A percentile compares a stretch with the other conserved stretches of the same genome.
These are phyloP conservation scores for Oophaga sylvatica DNA, from an alignment of 2,797 vertebrate genomes.

Conservation along the genomic window DNA sequence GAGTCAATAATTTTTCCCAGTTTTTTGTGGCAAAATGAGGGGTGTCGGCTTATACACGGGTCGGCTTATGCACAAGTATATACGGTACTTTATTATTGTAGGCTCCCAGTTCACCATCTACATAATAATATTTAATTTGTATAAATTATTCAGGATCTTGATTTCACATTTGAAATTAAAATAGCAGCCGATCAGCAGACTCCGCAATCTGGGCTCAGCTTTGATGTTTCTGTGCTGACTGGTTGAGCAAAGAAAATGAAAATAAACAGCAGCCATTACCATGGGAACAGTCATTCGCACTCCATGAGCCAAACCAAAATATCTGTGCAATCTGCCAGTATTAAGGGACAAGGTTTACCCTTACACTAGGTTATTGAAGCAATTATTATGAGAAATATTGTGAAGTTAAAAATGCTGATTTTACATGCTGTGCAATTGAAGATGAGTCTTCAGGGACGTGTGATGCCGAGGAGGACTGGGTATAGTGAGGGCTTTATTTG, in stretches of 20 bases:
- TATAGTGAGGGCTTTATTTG: neutral
- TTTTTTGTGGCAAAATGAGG: too few relatives aligned
- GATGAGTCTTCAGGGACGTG: neutral
- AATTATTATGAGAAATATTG: neutral
- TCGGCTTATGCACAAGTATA: too few relatives aligned
- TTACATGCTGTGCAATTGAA: neutral
- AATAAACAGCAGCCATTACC: constrained; percentile 38
- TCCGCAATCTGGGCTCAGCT: constrained; percentile 11
- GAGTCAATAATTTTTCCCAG: too few relatives aligned
- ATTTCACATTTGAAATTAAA: constrained; percentile 26
- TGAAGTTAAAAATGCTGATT: neutral
- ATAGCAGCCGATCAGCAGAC: constrained; percentile 37
- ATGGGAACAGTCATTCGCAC: constrained; percentile 37
- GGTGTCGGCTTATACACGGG: too few relatives aligned
- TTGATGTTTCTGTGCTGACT: constrained; percentile 47
- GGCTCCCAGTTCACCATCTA: neutral
- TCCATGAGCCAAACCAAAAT: constrained; percentile 8
- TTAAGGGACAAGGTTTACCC: constrained; percentile 9
- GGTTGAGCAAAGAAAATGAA: constrained; percentile 35
- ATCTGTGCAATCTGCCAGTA: constrained; percentile 33
- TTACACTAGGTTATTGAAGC: neutral
- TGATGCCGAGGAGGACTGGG: neutral
- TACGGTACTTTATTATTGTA: too few relatives aligned
- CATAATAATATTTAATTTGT: constrained; percentile 37
- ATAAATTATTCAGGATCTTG: constrained; percentile 21